These are phyloP conservation scores for Trididemnum clinides DNA, from an alignment of 23 tunicate genomes.

Conservation along the genomic window DNA sequence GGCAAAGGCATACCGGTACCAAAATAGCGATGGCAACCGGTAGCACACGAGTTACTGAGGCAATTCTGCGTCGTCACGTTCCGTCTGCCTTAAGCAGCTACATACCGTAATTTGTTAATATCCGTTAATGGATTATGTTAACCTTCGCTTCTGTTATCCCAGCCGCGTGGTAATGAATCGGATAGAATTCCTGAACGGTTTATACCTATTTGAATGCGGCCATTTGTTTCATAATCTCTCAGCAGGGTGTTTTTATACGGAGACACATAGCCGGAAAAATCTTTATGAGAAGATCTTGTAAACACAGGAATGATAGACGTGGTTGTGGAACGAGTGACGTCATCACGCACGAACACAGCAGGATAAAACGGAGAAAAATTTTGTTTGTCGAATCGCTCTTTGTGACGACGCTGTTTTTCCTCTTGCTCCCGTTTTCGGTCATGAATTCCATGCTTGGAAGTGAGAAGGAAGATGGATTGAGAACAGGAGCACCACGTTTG, in stretches of 20 bases:
- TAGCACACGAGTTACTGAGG: too few species aligned
- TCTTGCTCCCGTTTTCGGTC: not conserved
- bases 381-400: not conserved
- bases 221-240: not conserved
- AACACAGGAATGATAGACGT: conserved; percentile 13
- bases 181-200: too few species aligned
- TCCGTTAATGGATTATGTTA: too few species aligned
- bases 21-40: too few species aligned
- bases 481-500: conserved; percentile 74
- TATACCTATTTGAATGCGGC: too few species aligned
- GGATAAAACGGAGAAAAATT: not conserved
- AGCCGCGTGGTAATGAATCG: too few species aligned
- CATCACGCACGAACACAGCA: not conserved
- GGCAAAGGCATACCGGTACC: too few species aligned
- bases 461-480: conserved; percentile 43
- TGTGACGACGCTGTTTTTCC: not conserved
- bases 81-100: too few species aligned
- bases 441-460: not conserved
- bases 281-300: not conserved
- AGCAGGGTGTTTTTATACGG: not conserved
- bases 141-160: too few species aligned
- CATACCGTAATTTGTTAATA: too few species aligned
- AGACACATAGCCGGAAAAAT: not conserved
- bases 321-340: conserved; percentile 6
- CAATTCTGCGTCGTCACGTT: too few species aligned